Base-by-base conservation (phyloP, 2,113 vertebrate genomes). In the Triplophysa tibetana region DNA sequence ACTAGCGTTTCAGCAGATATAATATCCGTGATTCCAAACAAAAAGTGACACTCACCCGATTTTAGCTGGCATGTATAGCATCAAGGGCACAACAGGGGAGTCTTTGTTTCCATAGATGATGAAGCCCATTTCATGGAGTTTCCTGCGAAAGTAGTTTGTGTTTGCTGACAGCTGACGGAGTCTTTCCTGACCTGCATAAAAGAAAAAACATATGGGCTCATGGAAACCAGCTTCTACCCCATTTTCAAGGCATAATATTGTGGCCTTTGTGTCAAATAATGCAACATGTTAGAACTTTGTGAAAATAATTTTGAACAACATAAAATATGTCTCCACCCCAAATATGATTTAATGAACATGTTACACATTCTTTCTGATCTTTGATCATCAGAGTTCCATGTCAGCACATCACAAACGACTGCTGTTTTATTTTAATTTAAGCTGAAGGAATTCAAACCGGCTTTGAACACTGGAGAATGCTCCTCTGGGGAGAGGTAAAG, bases 1-100 rank as follows among this genome's bases (percentile, higher is more conserved):
- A 8, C 38, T 48, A 26, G 72, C 58, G 24, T 45, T 23, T 61
- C 60, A 29, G 17, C 58, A 75, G n/a, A 73, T 43, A 60, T 38
- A 43, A 61, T 63, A 45, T 9, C 73, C 23, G 26, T 21, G 12
- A 61, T 61, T 70, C 14, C 4, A 11, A 58, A 41, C 33, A 80
- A 68, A 64, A 61, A 21, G 29, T 21, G 26, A 12, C 45, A 87
- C 87, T 0, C 86, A 98, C 97, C 96, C 96, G 54, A 98, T 96
- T 90, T 99, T 99, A 85, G 96, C 97, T 12, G 96, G 97, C 97
- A 99, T 98, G 85, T 99, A 99, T 26, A 99, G 92, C 97, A 99
- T 98, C 86, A 99, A 86, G 83, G 97, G 97, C 61, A 98, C 94
- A 48, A 98, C 95, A 0, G 97, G 97, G 0, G 97, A 99, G 84